Conservation (phyloP, 1,140 invertebrate genomes). For the Sarcophaga peregrina region DNA sequence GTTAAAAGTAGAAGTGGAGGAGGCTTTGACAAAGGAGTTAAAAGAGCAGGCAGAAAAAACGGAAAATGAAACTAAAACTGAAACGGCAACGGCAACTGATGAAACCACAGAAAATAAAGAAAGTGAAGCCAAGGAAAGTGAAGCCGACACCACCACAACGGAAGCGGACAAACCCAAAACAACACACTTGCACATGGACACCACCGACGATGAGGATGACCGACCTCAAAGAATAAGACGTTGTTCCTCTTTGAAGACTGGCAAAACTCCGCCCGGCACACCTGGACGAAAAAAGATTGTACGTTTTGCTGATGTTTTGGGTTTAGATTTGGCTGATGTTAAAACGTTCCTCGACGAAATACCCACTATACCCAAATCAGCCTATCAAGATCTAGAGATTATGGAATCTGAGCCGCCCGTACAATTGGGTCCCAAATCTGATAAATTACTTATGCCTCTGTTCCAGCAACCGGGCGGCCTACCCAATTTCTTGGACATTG, state of each 20-base stretch:
- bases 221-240: conserved; percentile 76
- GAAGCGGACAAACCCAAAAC: conserved; percentile 20
- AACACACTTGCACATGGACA: conserved; percentile 48
- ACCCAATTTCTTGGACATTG: conserved; percentile 81
- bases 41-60: not conserved
- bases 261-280: conserved; percentile 91
- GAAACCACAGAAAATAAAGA: conserved; percentile 34
- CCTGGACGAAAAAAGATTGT: conserved; percentile 93
- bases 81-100: conserved; percentile 21
- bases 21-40: not conserved
- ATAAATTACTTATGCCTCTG: conserved; percentile 75
- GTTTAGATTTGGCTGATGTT: conserved; percentile 91
- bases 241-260: conserved; percentile 88
- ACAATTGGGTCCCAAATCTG: conserved; percentile 68
- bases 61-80: conserved; percentile 19
- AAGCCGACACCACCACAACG: not conserved
- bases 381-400: conserved; percentile 78
- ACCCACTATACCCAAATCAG: conserved; percentile 86
- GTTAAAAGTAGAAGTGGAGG: conserved; percentile 30
- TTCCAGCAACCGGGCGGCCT: conserved; percentile 85
- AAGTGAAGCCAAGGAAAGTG: too few relatives aligned
- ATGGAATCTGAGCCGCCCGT: conserved; percentile 63
- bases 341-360: conserved; percentile 90
- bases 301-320: conserved; percentile 93
- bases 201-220: conserved; percentile 65